These are phyloP conservation scores for Dorcus parallelipipedus DNA, from an alignment of 2,888 invertebrate genomes.

Conservation along the genomic window DNA sequence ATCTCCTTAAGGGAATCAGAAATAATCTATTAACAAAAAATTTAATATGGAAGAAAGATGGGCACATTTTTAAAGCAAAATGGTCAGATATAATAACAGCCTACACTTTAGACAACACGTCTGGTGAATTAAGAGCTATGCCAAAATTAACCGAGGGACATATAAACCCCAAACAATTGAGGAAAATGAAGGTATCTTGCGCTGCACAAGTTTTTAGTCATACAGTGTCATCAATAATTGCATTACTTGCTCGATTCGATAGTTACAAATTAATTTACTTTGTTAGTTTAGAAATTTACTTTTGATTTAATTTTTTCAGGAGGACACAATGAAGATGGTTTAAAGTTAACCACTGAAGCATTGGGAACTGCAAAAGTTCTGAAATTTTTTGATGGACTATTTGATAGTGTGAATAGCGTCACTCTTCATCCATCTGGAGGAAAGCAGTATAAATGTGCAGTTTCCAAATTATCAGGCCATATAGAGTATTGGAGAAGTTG, in stretches of 20 bases:
- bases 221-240: neutral
- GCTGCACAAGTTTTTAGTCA: neutral
- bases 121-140: neutral
- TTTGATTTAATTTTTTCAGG: too few relatives aligned
- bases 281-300: too few relatives aligned
- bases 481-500: too few relatives aligned
- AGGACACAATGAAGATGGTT: too few relatives aligned
- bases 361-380: too few relatives aligned
- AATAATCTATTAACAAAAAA: neutral
- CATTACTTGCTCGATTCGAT: neutral
- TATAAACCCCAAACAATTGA: neutral
- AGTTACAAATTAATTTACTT: too few relatives aligned
- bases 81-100: neutral
- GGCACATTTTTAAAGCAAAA: neutral
- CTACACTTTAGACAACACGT: neutral
- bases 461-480: too few relatives aligned
- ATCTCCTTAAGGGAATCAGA: constrained; percentile 5
- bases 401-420: too few relatives aligned
- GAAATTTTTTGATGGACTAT: too few relatives aligned
- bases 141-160: neutral
- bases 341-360: too few relatives aligned
- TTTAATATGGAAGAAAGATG: neutral
- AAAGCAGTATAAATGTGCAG: too few relatives aligned
- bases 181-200: neutral
- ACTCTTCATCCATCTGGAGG: too few relatives aligned